phyloP scores from a whole-genome alignment of 2,113 vertebrate genomes.

The Etheostoma cragini region DNA sequence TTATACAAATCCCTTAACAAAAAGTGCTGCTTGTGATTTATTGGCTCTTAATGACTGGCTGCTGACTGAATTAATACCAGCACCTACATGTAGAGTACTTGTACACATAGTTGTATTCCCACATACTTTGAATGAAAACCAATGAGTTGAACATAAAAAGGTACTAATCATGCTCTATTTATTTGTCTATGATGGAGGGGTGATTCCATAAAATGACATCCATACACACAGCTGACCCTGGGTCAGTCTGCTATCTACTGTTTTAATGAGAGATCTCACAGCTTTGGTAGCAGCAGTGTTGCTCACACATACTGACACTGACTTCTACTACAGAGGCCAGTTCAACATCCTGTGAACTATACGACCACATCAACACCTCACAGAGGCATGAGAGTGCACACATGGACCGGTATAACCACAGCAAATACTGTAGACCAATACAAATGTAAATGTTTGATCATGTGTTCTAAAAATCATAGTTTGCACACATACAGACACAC shows the following conservation, averaged over 20 bases:
- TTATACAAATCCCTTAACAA: not conserved
- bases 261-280: not conserved
- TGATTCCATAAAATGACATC: not conserved
- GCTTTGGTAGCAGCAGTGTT: conserved; percentile 19
- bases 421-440: not conserved
- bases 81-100: not conserved
- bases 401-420: not conserved
- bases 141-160: not conserved
- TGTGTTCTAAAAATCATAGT: conserved; percentile 34
- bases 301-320: conserved; percentile 23
- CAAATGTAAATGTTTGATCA: conserved; percentile 51
- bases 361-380: conserved; percentile 8
- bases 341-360: conserved; percentile 23
- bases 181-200: not conserved
- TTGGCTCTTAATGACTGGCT: not conserved
- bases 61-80: not conserved
- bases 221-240: not conserved
- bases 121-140: too few relatives aligned
- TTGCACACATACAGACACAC: conserved; percentile 47
- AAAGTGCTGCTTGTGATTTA: conserved; percentile 8
- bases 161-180: not conserved
- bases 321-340: not conserved
- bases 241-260: not conserved
- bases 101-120: not conserved
- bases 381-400: not conserved